These are phyloP conservation scores for Drosophila mojavensis DNA, from an alignment of 1,140 invertebrate species.

Conservation along the genomic window DNA sequence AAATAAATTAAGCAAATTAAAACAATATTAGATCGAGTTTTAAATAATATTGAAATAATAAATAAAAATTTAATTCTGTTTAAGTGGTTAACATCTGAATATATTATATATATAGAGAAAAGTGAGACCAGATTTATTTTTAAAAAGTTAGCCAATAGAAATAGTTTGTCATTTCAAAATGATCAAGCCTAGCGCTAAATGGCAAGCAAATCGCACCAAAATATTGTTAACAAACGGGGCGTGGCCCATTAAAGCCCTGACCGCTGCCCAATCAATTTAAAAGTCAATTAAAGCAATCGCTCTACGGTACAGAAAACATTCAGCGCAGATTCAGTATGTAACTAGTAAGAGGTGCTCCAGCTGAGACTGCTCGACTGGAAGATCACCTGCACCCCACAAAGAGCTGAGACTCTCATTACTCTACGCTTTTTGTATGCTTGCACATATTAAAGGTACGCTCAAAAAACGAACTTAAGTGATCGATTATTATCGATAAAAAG, in stretches of 20 bases:
- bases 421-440: no score
- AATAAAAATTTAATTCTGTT: no score
- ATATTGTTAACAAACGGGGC: constrained; percentile 30
- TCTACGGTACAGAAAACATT: constrained; percentile 51
- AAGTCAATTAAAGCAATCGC: constrained; percentile 62
- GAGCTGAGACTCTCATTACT: no score
- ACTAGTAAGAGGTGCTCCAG: no score
- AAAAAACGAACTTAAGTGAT: no score
- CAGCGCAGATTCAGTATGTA: constrained; percentile 26
- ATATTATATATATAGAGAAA: neutral
- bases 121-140: neutral
- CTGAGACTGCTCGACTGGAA: no score
- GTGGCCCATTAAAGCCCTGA: constrained; percentile 22
- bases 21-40: neutral
- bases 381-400: no score
- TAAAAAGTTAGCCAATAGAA: constrained; percentile 4
- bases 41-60: no score
- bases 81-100: no score
- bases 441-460: no score
- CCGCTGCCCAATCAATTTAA: constrained; percentile 52
- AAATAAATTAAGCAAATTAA: neutral
- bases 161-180: constrained; percentile 23
- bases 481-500: no score
- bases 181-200: constrained; percentile 5
- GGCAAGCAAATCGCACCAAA: constrained; percentile 37